phyloP scores from a whole-genome alignment of 2,113 vertebrate genomes.

The Psilopogon haemacephalus region DNA sequence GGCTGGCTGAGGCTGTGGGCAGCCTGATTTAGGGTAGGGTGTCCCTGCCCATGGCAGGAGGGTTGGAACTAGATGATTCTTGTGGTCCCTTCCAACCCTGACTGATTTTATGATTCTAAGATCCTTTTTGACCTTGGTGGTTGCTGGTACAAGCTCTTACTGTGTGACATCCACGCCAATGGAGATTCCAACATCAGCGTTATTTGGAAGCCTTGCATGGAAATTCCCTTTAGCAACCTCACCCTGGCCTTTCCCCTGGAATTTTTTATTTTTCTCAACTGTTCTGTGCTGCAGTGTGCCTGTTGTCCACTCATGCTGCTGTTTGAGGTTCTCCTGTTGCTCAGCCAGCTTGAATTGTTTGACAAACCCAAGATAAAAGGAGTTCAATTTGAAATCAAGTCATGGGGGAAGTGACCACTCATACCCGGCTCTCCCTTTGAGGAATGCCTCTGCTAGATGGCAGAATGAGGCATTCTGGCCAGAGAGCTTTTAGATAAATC shows the following conservation, averaged over 20 bases:
- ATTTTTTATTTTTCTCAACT: not conserved
- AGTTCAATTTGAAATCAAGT: not conserved
- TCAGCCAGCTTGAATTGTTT: not conserved
- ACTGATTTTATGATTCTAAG: too few species aligned
- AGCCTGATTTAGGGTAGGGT: too few species aligned
- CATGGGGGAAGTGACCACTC: not conserved
- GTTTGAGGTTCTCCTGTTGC: not conserved
- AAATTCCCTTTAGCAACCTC: not conserved
- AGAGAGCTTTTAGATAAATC: slow-evolving; percentile 32
- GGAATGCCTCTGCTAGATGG: not conserved
- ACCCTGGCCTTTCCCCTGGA: not conserved
- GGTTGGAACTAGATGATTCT: too few species aligned
- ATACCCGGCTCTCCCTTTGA: not conserved
- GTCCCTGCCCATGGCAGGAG: too few species aligned
- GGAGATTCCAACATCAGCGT: not conserved
- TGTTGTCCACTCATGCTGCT: not conserved
- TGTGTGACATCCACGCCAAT: not conserved
- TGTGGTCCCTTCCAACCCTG: too few species aligned
- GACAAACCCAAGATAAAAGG: not conserved
- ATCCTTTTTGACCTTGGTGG: not conserved
- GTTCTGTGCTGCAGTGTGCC: not conserved
- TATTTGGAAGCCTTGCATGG: not conserved
- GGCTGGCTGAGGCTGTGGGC: too few species aligned
- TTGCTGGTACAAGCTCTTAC: not conserved
- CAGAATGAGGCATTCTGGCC: not conserved